phyloP scores from a whole-genome alignment of 1,140 invertebrate genomes.

The Hylyphantes graminicola region DNA sequence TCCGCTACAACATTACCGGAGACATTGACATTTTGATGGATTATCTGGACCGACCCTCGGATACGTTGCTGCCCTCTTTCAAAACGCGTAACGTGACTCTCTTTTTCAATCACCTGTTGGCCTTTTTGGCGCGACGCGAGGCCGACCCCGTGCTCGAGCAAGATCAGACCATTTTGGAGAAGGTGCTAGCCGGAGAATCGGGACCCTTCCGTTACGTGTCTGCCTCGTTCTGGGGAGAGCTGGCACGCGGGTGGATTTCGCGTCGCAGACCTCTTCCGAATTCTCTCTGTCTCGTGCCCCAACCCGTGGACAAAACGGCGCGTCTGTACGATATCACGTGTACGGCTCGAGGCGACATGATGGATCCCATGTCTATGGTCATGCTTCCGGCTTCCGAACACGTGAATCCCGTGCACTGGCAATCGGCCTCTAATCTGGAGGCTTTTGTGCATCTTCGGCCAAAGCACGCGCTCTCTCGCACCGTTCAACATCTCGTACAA shows the following conservation, averaged over 20 bases:
- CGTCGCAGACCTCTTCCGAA: not conserved
- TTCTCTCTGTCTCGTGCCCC: no score
- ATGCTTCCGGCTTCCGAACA: not conserved
- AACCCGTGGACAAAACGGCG: no score
- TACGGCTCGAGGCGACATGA: not conserved
- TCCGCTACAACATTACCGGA: not conserved
- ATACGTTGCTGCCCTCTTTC: not conserved
- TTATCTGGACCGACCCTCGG: not conserved
- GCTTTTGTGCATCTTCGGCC: not conserved
- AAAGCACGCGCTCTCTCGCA: not conserved
- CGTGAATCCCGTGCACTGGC: not conserved
- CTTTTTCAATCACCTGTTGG: constrained; percentile 2
- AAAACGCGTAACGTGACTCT: not conserved
- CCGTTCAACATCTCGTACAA: not conserved
- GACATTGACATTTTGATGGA: not conserved
- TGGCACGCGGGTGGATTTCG: not conserved
- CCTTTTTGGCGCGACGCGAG: not conserved
- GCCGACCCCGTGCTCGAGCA: not conserved
- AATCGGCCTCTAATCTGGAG: constrained; percentile 6
- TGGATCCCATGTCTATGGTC: not conserved
- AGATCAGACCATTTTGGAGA: not conserved
- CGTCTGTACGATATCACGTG: not conserved
- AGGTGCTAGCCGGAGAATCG: not conserved
- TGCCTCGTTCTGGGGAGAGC: constrained; percentile 20
- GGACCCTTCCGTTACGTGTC: not conserved